Base-by-base conservation (phyloP, 2,797 vertebrate species). In the Enteromius mattozi region DNA sequence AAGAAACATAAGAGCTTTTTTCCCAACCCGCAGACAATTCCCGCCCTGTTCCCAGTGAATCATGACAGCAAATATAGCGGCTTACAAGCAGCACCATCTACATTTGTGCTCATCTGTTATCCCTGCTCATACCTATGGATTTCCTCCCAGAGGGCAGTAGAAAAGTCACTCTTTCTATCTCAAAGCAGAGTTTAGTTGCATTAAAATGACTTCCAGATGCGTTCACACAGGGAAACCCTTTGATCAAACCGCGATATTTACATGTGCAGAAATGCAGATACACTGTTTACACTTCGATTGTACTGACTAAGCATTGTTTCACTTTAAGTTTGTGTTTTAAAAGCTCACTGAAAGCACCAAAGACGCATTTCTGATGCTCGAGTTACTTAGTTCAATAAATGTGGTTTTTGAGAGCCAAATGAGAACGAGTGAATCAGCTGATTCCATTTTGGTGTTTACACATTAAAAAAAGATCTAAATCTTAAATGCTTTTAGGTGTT, bases 201-300 rank as follows among this genome's bases (percentile, higher is more conserved):
- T 81, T 17, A 8, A 70, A 84, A 88, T 86, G 68, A 68, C 49
- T 75, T 84, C 78, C 85, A 88, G 59, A 88, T 88, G 87, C 40
- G 6, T 12, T 12, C 27, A 17, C 42, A 27, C 61, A 80, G 77
- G 70, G 78, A 59, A 85, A 85, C 37, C 49, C 65, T 63, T 83
- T 84, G 77, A 81, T 54, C 78, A 65, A 19, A n/a, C 59, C n/a
- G 0, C 9, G n/a, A 56, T 63, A 70, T 81, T 81, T 81, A 81
- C 42, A 16, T 70, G 70, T 63, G 54, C 70, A 14, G 35, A 47
- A 30, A 74, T 45, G 54, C 54, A 82, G 12, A 82, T 72, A 17
- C 37, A 45, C n/a, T 65, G 42, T 78, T 70, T 77, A 66, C 63
- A 13, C n/a, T 3, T 8, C 6, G 19, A 74, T 35, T 74, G 8